Conservation (phyloP, 1,140 invertebrate genomes). For the Sycophila sp. region DNA sequence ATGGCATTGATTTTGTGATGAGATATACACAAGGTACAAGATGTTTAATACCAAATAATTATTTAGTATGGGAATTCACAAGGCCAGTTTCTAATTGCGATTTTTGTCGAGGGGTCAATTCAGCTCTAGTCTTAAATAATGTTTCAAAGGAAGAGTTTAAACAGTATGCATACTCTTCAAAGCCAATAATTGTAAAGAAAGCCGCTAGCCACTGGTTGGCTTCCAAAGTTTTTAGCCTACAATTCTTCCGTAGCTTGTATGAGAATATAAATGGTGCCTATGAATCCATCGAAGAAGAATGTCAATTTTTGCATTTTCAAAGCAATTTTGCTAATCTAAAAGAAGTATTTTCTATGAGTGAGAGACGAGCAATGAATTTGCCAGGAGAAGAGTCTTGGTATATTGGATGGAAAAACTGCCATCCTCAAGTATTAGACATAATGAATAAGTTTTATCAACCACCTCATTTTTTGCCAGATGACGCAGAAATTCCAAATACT, state of each 20-base stretch:
- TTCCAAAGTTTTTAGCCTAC: constrained; percentile 74
- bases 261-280: constrained; percentile 72
- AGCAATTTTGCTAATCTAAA: constrained; percentile 81
- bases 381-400: constrained; percentile 83
- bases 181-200: constrained; percentile 83
- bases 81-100: constrained; percentile 83
- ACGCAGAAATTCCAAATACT: constrained; percentile 87
- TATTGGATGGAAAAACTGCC: constrained; percentile 93
- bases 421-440: constrained; percentile 78
- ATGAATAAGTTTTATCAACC: constrained; percentile 82
- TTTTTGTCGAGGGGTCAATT: constrained; percentile 74
- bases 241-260: constrained; percentile 84
- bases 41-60: constrained; percentile 84
- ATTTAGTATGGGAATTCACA: constrained; percentile 85
- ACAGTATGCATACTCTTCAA: constrained; percentile 79
- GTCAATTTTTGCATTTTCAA: constrained; percentile 91
- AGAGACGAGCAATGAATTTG: constrained; percentile 71
- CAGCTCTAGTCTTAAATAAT: constrained; percentile 74
- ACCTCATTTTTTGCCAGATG: constrained; percentile 88
- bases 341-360: constrained; percentile 83
- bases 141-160: constrained; percentile 75
- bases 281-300: constrained; percentile 77
- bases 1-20: constrained; percentile 39
- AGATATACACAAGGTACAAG: constrained; percentile 46
- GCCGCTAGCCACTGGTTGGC: constrained; percentile 84